A percentile compares a stretch with the other conserved stretches of the same genome.
Evolutionary conservation across 2,888 invertebrate species (phyloP).

Genomic region (Mythimna albipuncta): DNA sequence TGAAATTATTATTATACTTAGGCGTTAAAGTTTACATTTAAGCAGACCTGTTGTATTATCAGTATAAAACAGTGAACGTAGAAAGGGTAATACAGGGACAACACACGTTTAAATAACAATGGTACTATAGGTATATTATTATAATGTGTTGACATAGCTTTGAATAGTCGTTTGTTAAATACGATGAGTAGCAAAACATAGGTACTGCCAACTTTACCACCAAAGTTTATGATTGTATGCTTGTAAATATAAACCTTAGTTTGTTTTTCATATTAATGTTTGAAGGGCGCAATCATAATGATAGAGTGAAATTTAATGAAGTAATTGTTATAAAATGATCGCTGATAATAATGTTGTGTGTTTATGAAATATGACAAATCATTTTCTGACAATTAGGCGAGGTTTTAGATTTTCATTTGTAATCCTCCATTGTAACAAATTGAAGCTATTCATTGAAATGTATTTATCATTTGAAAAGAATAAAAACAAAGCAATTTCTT

Average conservation of each 20-base stretch:
- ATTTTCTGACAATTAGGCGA: not conserved
- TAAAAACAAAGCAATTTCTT: constrained; percentile 18
- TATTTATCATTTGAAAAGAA: constrained; percentile 20
- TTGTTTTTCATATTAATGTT: constrained; percentile 11
- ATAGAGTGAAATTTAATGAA: constrained; percentile 13
- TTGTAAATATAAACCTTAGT: constrained; percentile 19
- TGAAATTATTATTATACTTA: not conserved
- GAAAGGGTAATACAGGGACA: constrained; percentile 28
- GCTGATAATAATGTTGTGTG: constrained; percentile 1
- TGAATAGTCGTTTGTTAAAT: constrained; percentile 54
- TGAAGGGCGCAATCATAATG: constrained; percentile 15
- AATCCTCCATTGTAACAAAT: not conserved
- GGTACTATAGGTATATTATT: constrained; percentile 50
- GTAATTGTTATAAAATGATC: constrained; percentile 12
- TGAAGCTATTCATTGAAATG: not conserved
- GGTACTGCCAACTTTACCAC: constrained; percentile 13
- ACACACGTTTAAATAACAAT: constrained; percentile 53
- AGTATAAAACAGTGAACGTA: constrained; percentile 23
- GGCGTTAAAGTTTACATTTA: constrained; percentile 9
- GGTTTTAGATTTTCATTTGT: not conserved
- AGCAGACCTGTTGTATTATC: constrained; percentile 16
- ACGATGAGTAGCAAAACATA: constrained; percentile 52
- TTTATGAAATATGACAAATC: constrained; percentile 2
- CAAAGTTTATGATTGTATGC: constrained; percentile 36
- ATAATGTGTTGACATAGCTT: constrained; percentile 52